These are phyloP conservation scores for Arbacia lixula DNA, from an alignment of 53 echinoderm and acorn worm species.

Conservation along the genomic window DNA sequence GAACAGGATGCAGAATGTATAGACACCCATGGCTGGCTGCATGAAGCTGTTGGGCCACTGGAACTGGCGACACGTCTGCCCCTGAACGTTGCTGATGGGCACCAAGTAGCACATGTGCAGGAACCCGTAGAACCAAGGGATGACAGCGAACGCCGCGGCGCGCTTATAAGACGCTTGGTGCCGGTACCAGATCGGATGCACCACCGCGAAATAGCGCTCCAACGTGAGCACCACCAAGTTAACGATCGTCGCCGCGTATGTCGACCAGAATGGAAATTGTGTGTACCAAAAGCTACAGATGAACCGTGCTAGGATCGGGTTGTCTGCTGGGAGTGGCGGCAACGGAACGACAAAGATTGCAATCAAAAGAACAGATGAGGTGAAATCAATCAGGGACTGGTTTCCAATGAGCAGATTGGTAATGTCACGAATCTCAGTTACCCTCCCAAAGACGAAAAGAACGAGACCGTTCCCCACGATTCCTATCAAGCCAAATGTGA, in stretches of 20 bases:
- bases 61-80: background rate
- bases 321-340: background rate
- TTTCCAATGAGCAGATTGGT: constrained; percentile 40
- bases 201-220: constrained; percentile 67
- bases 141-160: background rate
- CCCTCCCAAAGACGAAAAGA: constrained; percentile 23
- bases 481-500: background rate
- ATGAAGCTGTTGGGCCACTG: background rate
- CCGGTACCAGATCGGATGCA: constrained; percentile 59
- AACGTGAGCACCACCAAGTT: constrained; percentile 62
- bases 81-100: background rate
- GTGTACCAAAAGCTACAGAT: constrained; percentile 70
- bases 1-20: constrained; percentile 5
- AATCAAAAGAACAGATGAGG: constrained; percentile 8
- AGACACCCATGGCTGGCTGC: constrained; percentile 21
- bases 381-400: constrained; percentile 2
- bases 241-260: constrained; percentile 28
- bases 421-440: constrained; percentile 3
- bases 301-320: constrained; percentile 24
- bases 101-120: constrained; percentile 8
- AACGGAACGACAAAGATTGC: constrained; percentile 27
- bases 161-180: background rate
- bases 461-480: constrained; percentile 32
- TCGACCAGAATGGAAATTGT: constrained; percentile 66
- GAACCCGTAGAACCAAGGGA: constrained; percentile 45